Percentiles rank a stretch among this genome's conserved stretches.
Conservation (phyloP, 2,888 invertebrate species). For the Chymomyza caudatula region DNA sequence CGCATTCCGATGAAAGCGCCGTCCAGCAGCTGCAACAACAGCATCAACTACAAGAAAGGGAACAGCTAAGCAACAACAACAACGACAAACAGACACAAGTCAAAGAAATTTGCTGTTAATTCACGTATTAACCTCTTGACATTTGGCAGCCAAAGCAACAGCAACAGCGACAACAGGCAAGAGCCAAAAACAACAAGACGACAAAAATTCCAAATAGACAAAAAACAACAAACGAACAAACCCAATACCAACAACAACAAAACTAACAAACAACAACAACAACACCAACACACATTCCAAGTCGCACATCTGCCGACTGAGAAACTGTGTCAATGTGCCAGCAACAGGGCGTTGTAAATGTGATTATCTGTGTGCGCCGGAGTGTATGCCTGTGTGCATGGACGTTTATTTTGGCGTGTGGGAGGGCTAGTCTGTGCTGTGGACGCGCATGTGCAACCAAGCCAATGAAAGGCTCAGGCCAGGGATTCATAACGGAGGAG, state of each 20-base stretch:
- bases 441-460: conserved; percentile 17
- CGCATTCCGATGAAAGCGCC: conserved; percentile 69
- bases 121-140: conserved; percentile 76
- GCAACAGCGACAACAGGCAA: conserved; percentile 24
- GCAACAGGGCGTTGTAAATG: conserved; percentile 47
- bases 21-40: conserved; percentile 52
- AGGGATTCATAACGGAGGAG: neutral
- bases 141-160: conserved; percentile 66
- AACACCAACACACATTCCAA: conserved; percentile 14
- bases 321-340: conserved; percentile 66
- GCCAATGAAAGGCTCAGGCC: neutral
- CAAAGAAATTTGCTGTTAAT: conserved; percentile 74
- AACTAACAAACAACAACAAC: neutral
- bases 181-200: conserved; percentile 55
- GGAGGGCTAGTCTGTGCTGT: conserved; percentile 52
- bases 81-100: conserved; percentile 55
- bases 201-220: conserved; percentile 59
- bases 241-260: neutral
- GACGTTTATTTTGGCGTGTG: conserved; percentile 53
- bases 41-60: conserved; percentile 11
- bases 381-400: conserved; percentile 12
- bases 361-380: conserved; percentile 1
- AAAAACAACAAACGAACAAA: conserved; percentile 9
- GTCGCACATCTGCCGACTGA: conserved; percentile 56
- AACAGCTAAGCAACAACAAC: conserved; percentile 15